phyloP scores from a whole-genome alignment of 2,113 vertebrate genomes.

The Asarcornis scutulata region DNA sequence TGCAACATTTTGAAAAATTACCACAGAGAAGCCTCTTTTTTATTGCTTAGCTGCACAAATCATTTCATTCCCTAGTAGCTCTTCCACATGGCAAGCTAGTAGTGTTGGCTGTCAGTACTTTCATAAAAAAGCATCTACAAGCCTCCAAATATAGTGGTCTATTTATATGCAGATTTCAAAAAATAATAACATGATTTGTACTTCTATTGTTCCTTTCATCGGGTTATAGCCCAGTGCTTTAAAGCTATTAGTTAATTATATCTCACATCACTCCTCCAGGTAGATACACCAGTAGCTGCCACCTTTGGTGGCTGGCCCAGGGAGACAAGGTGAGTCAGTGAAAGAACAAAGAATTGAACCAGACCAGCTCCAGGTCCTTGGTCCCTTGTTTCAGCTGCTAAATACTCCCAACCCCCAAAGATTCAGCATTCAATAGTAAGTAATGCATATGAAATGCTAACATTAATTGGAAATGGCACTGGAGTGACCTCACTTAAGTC shows the following conservation, averaged over 20 bases:
- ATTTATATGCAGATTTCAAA: constrained; percentile 33
- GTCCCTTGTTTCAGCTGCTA: not conserved
- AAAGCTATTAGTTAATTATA: constrained; percentile 38
- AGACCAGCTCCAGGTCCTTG: not conserved
- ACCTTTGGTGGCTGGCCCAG: not conserved
- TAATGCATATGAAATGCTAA: constrained; percentile 52
- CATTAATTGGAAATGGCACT: constrained; percentile 58
- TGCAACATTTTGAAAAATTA: constrained; percentile 70
- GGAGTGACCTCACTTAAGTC: constrained; percentile 52
- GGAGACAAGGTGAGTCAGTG: constrained; percentile 1
- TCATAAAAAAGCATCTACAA: not conserved
- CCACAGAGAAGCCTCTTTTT: constrained; percentile 19
- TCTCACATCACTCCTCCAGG: constrained; percentile 13
- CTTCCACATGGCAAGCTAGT: constrained; percentile 1
- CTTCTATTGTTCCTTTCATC: constrained; percentile 20
- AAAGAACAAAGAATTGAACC: constrained; percentile 25
- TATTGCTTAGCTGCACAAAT: constrained; percentile 38
- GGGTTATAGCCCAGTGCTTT: not conserved
- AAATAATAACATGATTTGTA: constrained; percentile 24
- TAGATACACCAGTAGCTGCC: not conserved
- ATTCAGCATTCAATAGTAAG: constrained; percentile 41
- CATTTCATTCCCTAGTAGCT: constrained; percentile 34
- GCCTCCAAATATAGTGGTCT: constrained; percentile 1
- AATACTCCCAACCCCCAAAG: constrained; percentile 32
- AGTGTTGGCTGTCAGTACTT: not conserved